Percentiles rank a stretch among this genome's conserved stretches.
These are phyloP conservation scores for Petrolisthes cinctipes DNA, from an alignment of 2,888 invertebrate genomes.

Conservation along the genomic window DNA sequence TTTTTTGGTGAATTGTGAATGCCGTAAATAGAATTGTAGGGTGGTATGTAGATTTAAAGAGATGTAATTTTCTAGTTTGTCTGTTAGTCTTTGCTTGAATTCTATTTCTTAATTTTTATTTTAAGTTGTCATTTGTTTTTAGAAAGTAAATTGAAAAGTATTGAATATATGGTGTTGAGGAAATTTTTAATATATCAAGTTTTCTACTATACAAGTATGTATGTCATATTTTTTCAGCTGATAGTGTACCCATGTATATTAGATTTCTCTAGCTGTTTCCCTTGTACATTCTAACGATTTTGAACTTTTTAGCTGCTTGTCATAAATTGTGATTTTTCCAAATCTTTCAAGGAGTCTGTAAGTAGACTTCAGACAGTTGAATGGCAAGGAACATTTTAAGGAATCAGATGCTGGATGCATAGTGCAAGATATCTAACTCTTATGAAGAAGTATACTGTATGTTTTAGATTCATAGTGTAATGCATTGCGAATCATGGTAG, in stretches of 20 bases:
- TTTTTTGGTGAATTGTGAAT: too few species aligned
- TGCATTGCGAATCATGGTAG: constrained; percentile 15
- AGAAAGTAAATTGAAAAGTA: too few species aligned
- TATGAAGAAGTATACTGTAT: constrained; percentile 35
- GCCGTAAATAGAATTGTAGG: too few species aligned
- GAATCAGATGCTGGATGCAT: constrained; percentile 56
- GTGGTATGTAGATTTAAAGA: too few species aligned
- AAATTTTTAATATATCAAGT: too few species aligned
- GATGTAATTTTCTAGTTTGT: too few species aligned
- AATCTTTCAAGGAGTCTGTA: constrained; percentile 61
- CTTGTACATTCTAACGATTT: constrained; percentile 43
- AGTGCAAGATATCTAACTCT: constrained; percentile 49
- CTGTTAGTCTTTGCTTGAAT: too few species aligned
- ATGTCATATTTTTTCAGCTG: not conserved
- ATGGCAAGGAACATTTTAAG: constrained; percentile 57
- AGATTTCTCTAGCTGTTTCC: constrained; percentile 40
- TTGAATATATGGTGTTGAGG: too few species aligned
- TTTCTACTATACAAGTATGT: too few species aligned
- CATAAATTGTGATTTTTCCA: constrained; percentile 62
- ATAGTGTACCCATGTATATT: constrained; percentile 18
- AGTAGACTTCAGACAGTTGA: constrained; percentile 61
- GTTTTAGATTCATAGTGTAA: constrained; percentile 58
- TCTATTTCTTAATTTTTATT: too few species aligned
- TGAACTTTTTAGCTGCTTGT: constrained; percentile 58
- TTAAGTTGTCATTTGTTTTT: too few species aligned